These are phyloP conservation scores for Cheilinus undulatus DNA, from an alignment of 2,113 vertebrate genomes.

Conservation along the genomic window DNA sequence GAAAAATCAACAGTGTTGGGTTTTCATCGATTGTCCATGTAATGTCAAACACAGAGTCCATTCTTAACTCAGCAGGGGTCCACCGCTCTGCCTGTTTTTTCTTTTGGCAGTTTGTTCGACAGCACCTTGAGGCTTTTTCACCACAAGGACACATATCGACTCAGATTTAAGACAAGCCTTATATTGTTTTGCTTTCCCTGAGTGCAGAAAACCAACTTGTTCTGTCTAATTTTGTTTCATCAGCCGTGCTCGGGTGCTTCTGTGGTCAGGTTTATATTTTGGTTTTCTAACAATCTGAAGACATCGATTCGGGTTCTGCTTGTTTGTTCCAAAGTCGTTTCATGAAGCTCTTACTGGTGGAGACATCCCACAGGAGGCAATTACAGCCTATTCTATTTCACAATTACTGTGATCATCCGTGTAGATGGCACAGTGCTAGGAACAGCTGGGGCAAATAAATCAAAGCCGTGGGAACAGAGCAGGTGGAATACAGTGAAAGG, in stretches of 20 bases:
- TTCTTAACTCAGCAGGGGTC: conserved; percentile 34
- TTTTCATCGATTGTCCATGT: conserved; percentile 38
- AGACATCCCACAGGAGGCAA: conserved; percentile 64
- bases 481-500: conserved; percentile 44
- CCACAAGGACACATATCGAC: conserved; percentile 21
- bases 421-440: conserved; percentile 37
- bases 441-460: conserved; percentile 72
- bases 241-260: conserved; percentile 14
- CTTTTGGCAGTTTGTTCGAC: neutral
- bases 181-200: neutral
- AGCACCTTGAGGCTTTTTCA: conserved; percentile 20
- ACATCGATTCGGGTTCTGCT: conserved; percentile 44
- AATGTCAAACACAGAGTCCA: conserved; percentile 25
- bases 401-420: conserved; percentile 65
- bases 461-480: conserved; percentile 58
- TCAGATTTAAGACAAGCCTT: conserved; percentile 8
- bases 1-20: conserved; percentile 16
- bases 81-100: neutral
- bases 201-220: conserved; percentile 5
- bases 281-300: conserved; percentile 16
- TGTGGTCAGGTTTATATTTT: conserved; percentile 38
- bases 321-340: conserved; percentile 44
- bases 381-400: conserved; percentile 63
- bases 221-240: conserved; percentile 18
- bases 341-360: conserved; percentile 40